phyloP scores from a whole-genome alignment of 2,113 vertebrate species.

The Aspiorhynchus laticeps region DNA sequence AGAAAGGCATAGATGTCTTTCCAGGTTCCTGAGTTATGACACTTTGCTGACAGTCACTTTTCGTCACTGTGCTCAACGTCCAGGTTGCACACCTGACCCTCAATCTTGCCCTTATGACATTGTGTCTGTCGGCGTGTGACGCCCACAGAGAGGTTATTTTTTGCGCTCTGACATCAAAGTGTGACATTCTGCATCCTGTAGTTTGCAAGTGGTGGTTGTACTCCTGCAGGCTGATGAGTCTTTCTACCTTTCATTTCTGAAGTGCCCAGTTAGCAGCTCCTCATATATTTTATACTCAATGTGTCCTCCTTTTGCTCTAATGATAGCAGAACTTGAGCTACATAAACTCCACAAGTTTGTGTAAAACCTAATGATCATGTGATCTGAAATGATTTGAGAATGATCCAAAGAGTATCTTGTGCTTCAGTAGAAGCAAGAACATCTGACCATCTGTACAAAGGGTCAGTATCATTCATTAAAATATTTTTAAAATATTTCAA shows the following conservation, averaged over 20 bases:
- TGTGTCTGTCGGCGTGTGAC: neutral
- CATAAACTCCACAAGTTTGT: too few species aligned
- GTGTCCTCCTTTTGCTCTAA: neutral
- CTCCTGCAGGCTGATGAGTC: neutral
- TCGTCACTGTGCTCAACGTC: slow-evolving; percentile 21
- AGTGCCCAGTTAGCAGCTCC: neutral
- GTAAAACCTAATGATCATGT: too few species aligned
- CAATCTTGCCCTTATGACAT: neutral
- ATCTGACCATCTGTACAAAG: neutral
- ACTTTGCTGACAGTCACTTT: slow-evolving; percentile 34
- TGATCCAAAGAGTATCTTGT: neutral
- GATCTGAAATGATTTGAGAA: neutral
- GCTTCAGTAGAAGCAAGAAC: neutral
- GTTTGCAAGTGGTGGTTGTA: slow-evolving; percentile 5
- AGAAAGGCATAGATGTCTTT: too few species aligned
- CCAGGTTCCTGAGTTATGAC: neutral
- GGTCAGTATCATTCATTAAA: too few species aligned
- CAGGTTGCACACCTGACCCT: slow-evolving; percentile 27
- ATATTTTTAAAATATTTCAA: neutral
- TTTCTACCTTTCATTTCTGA: neutral
- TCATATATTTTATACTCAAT: neutral
- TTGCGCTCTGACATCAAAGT: slow-evolving; percentile 29
- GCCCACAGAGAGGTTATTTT: slow-evolving; percentile 39
- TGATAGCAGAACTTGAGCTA: neutral
- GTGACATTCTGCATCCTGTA: slow-evolving; percentile 51